A percentile compares a stretch with the other conserved stretches of the same genome.
Evolutionary conservation across 1,140 invertebrate species (phyloP).

Genomic region (Zelostemma sp.): DNA sequence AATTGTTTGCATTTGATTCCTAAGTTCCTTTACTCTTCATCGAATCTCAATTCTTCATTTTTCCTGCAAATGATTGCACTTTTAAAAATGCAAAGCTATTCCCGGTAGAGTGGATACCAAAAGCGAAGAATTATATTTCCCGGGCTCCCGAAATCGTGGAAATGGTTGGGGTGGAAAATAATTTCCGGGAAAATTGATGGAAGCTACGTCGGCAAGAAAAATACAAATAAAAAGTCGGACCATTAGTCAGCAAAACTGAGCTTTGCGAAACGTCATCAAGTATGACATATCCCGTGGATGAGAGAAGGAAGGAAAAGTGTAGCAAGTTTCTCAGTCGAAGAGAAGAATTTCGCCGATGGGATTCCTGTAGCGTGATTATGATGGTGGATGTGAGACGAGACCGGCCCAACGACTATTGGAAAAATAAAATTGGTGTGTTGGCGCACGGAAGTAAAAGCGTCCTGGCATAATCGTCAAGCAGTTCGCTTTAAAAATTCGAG

Average conservation of each 20-base stretch:
- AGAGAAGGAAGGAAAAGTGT: slow-evolving; percentile 19
- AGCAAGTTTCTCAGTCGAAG: slow-evolving; percentile 4
- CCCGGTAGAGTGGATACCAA: no score
- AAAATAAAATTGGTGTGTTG: slow-evolving; percentile 19
- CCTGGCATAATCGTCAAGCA: slow-evolving; percentile 19
- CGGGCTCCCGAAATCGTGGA: no score
- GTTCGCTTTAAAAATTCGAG: slow-evolving; percentile 46
- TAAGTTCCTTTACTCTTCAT: neutral
- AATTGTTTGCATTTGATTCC: slow-evolving; percentile 6
- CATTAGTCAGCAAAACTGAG: slow-evolving; percentile 58
- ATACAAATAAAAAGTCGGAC: slow-evolving; percentile 41
- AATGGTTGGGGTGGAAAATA: neutral
- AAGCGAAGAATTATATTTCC: no score
- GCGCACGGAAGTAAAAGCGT: slow-evolving; percentile 4
- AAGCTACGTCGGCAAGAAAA: slow-evolving; percentile 1
- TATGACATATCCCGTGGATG: slow-evolving; percentile 40
- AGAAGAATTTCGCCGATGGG: slow-evolving; percentile 12
- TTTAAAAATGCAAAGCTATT: no score
- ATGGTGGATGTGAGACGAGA: slow-evolving; percentile 14
- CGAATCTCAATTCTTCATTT: neutral
- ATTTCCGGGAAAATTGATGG: neutral
- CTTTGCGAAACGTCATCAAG: slow-evolving; percentile 48
- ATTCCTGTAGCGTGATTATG: slow-evolving; percentile 23
- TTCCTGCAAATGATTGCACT: neutral
- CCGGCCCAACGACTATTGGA: slow-evolving; percentile 13